Base-by-base conservation (phyloP, 2,797 vertebrate genomes). In the Xenopus petersii region DNA sequence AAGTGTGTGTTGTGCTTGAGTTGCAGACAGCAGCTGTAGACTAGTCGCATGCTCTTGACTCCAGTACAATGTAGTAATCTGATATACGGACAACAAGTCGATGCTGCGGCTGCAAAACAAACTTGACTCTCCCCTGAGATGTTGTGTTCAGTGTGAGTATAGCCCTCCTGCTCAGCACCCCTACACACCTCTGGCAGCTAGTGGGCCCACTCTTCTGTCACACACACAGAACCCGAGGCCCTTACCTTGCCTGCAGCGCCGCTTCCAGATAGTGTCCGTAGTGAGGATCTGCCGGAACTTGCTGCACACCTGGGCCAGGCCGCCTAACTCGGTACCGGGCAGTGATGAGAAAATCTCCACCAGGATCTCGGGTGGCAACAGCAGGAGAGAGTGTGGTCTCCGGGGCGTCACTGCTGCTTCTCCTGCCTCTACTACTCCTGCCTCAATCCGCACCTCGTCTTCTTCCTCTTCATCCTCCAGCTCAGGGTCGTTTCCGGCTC, bases 211-310 rank as follows among this genome's bases (percentile, higher is more conserved):
- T 42, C 36, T 42, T 9, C 36, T 42, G 3, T 42, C 2, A 42
- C 36, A 42, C 3, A 9, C 36, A 42, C 36, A n/a, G 33, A 11
- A 2, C 49, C 15, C 16, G 15, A 49, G 16, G 26, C 64, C 1
- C 83, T 89, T 89, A 97, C 97, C 97, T 85, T 92, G 91, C 16
- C 88, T 87, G 87, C 97, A 99, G 79, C 96, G 94, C 82, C 94
- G 88, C 70, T 94, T 94, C 97, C 97, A 98, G 84, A 99, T 96
- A 81, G 96, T 98, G 84, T 98, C 97, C 0, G 95, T 96, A 83
- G 88, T 93, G 60, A 98, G 91, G 81, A 98, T 93, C 80, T 96
- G 96, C 67, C 91, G 90, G 87, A 99, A 95, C 84, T 92, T 93
- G 85, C 91, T 94, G 89, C 97, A 98, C 71, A 96, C 94, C 1